Evolutionary conservation across 2,113 vertebrate genomes (phyloP), one percentile per base, ranked within the genome.

Genomic region (Narcine bancroftii): DNA sequence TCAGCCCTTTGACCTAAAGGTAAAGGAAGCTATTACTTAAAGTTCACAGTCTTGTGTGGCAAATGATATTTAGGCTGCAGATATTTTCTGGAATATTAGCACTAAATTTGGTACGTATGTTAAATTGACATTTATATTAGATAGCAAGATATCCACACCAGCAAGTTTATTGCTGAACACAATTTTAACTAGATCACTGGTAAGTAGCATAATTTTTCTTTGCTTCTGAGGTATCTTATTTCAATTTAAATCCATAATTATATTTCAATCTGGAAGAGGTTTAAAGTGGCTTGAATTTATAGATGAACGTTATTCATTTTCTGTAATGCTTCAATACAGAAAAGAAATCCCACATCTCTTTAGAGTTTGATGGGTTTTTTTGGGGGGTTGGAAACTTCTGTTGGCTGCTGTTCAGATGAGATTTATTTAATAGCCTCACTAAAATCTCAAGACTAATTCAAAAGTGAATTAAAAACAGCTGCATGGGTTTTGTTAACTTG

Each of bases 391-490:
- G 29, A 63, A 87, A 87, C 36, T 19, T 36, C 36, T 63, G 81
- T 36, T 87, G 81, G 33, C 81, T 85, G 81, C 47, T 85, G 53
- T 39, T 87, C 17, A 36, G 33, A 19, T 36, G 33, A 60, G 81
- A 63, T 87, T 87, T 87, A 56, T 39, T 87, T 36, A 87, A 63
- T 36, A 87, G 26, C 53, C 36, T 87, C 15, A 9, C 81, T 21
- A 19, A 87, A 87, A 87, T 36, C 81, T 60, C 36, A 53, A 87
- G 33, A 56, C 6, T 60, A 87, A 87, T 87, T 87, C 56, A n/a
- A 87, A 63, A 87, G 19, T 36, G n/a, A 60, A 60, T 87, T 87
- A 60, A 36, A 63, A 87, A 87, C 50, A 87, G 33, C 81, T 87
- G 33, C n/a, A 60, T 15, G 33, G 29, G 33, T 10, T 87, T 56